Evolutionary conservation across 64 coral and sea anemone genomes (phyloP).

Genomic region (Astreopora myriophthalma): DNA sequence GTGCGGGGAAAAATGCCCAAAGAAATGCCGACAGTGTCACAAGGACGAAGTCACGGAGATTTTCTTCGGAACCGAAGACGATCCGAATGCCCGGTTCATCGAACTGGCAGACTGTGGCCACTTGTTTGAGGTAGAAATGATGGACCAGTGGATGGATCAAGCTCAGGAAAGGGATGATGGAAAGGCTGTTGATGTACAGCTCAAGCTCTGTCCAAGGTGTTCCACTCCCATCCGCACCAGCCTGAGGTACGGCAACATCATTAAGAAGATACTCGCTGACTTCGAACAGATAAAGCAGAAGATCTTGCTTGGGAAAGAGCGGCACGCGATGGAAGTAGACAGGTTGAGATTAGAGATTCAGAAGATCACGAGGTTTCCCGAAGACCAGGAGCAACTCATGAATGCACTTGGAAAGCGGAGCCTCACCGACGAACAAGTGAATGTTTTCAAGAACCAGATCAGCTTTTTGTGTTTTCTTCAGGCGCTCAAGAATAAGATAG

Average conservation of each 20-base stretch:
- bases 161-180: constrained; percentile 14
- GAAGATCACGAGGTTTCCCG: background rate
- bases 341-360: background rate
- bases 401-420: background rate
- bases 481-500: constrained; percentile 11
- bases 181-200: constrained; percentile 49
- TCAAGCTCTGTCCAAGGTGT: constrained; percentile 77
- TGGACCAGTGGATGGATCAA: constrained; percentile 83
- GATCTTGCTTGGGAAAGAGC: background rate
- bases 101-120: constrained; percentile 78
- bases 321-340: background rate
- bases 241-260: constrained; percentile 82
- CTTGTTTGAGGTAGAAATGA: constrained; percentile 60
- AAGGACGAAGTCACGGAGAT: constrained; percentile 69
- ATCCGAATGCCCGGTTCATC: constrained; percentile 68
- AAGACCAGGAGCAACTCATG: background rate
- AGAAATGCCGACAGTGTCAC: constrained; percentile 78
- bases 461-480: constrained; percentile 40
- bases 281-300: constrained; percentile 71
- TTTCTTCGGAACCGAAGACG: constrained; percentile 77
- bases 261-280: constrained; percentile 72
- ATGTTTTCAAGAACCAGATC: constrained; percentile 59
- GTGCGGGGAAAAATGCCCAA: constrained; percentile 76
- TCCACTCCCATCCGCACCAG: constrained; percentile 58
- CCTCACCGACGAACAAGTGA: constrained; percentile 31